phyloP scores from a whole-genome alignment of 2,797 vertebrate species.

The Petrocephalus sullivani region DNA sequence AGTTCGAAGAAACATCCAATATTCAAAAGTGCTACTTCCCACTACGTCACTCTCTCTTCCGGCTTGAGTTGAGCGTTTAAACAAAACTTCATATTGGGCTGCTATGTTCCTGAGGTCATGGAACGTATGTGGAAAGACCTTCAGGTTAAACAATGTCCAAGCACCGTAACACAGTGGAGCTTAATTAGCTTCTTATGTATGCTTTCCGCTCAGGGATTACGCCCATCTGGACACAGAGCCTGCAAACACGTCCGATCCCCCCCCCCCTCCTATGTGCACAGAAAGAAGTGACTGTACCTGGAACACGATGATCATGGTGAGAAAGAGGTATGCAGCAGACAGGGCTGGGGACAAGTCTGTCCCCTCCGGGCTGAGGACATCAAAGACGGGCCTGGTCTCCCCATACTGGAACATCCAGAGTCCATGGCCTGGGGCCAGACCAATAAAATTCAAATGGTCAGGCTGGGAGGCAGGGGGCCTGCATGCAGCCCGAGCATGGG shows the following conservation, averaged over 20 bases:
- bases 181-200: background rate
- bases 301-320: conserved; percentile 93
- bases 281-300: conserved; percentile 70
- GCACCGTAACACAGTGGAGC: background rate
- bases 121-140: background rate
- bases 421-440: conserved; percentile 75
- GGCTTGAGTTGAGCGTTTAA: background rate
- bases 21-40: background rate
- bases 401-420: conserved; percentile 85
- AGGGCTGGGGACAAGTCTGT: conserved; percentile 76
- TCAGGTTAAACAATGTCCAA: background rate
- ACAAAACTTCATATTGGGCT: background rate
- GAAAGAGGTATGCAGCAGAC: conserved; percentile 87
- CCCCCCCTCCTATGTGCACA: background rate
- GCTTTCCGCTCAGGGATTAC: background rate
- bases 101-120: background rate
- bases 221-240: background rate
- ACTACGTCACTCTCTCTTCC: background rate
- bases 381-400: conserved; percentile 83
- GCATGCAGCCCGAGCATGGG: background rate
- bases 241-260: background rate
- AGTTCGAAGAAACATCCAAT: background rate
- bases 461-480: background rate
- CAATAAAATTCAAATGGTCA: background rate
- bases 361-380: conserved; percentile 80